A percentile compares a stretch with the other conserved stretches of the same genome.
Evolutionary conservation across 2,888 invertebrate genomes (phyloP).

Genomic region (Leistus spinibarbis): DNA sequence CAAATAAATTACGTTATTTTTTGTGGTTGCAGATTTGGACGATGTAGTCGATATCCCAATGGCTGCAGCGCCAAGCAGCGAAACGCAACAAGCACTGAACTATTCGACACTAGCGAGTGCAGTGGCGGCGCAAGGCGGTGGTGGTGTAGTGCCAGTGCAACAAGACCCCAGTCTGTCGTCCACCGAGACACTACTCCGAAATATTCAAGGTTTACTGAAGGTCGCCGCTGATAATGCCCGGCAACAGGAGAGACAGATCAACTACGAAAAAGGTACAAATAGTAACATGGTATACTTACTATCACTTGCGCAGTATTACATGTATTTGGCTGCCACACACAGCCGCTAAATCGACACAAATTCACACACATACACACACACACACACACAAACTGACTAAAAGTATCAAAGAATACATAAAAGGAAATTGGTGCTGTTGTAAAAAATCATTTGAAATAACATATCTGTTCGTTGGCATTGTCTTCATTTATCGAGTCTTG

Average conservation of each 20-base stretch:
- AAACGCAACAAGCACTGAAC: slow-evolving; percentile 74
- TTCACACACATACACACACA: slow-evolving; percentile 14
- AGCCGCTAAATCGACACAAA: slow-evolving; percentile 52
- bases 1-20: not conserved
- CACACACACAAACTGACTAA: not conserved
- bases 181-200: slow-evolving; percentile 91
- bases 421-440: not conserved
- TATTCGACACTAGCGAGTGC: slow-evolving; percentile 77
- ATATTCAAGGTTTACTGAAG: slow-evolving; percentile 94
- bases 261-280: slow-evolving; percentile 91
- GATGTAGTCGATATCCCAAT: slow-evolving; percentile 74
- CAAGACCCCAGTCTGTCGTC: slow-evolving; percentile 73
- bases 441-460: not conserved
- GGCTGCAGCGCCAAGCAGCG: slow-evolving; percentile 63
- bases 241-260: slow-evolving; percentile 94
- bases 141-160: slow-evolving; percentile 56
- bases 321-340: slow-evolving; percentile 58
- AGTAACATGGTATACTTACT: slow-evolving; percentile 59
- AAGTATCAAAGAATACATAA: not conserved
- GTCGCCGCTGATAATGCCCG: slow-evolving; percentile 97
- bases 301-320: slow-evolving; percentile 58
- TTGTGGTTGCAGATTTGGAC: slow-evolving; percentile 68
- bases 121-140: slow-evolving; percentile 62
- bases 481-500: too few species aligned
- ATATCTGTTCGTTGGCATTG: too few species aligned